A percentile compares a stretch with the other conserved stretches of the same genome.
phyloP scores from a whole-genome alignment of 2,888 invertebrate genomes.

The Vanessa cardui region DNA sequence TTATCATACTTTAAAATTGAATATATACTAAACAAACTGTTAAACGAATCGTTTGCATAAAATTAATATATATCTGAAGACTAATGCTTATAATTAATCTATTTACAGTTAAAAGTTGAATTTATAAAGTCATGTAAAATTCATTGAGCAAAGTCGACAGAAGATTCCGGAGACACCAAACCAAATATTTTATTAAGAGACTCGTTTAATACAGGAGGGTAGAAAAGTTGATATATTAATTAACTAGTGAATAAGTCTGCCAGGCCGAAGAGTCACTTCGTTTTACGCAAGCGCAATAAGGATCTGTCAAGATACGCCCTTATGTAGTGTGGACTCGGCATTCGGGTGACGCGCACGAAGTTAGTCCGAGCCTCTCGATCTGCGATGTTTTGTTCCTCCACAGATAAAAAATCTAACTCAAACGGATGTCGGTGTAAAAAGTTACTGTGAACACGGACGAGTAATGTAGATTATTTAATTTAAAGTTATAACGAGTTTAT shows the following conservation, averaged over 20 bases:
- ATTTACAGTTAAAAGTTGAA: constrained; percentile 21
- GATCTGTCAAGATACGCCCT: constrained; percentile 66
- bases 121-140: constrained; percentile 20
- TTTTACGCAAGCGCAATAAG: constrained; percentile 74
- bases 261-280: constrained; percentile 75
- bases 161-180: constrained; percentile 33
- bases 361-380: constrained; percentile 37
- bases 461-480: constrained; percentile 27
- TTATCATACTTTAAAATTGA: background rate
- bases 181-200: constrained; percentile 69
- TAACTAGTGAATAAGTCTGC: constrained; percentile 79
- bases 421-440: constrained; percentile 56
- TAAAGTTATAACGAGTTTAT: constrained; percentile 40
- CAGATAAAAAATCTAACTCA: constrained; percentile 50
- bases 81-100: constrained; percentile 18
- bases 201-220: constrained; percentile 72
- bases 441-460: constrained; percentile 53
- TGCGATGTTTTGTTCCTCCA: constrained; percentile 58
- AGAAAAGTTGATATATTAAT: constrained; percentile 82
- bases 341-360: constrained; percentile 59
- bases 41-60: background rate
- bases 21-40: background rate
- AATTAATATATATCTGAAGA: constrained; percentile 5
- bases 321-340: constrained; percentile 68
- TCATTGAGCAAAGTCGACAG: constrained; percentile 25